phyloP scores from a whole-genome alignment of 1,140 invertebrate genomes.

The Dendrolimus punctatus region DNA sequence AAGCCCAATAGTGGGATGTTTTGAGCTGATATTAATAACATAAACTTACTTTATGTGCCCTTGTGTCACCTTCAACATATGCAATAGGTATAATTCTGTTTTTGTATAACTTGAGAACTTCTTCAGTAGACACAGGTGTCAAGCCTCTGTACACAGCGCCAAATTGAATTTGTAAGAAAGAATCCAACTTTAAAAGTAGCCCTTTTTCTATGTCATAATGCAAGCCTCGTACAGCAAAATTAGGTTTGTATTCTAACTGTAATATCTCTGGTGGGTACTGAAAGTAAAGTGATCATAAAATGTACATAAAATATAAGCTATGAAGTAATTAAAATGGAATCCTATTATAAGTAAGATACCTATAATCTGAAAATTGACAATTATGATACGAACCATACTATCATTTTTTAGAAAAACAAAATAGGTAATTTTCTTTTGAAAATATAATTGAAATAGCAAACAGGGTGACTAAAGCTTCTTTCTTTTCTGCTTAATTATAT shows the following conservation, averaged over 20 bases:
- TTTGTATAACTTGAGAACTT: conserved; percentile 90
- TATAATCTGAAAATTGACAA: too few species aligned
- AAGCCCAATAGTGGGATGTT: too few species aligned
- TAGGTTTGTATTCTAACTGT: conserved; percentile 87
- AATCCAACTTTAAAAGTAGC: conserved; percentile 95
- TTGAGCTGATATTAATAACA: neutral
- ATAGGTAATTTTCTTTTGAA: too few species aligned
- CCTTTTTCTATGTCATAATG: conserved; percentile 98
- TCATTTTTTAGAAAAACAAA: too few species aligned
- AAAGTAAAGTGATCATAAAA: conserved; percentile 20
- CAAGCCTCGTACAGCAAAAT: conserved; percentile 93
- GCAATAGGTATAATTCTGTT: conserved; percentile 88
- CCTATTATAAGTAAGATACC: too few species aligned
- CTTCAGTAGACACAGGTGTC: conserved; percentile 85
- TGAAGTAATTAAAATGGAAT: neutral
- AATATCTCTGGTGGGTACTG: conserved; percentile 93
- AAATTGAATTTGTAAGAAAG: conserved; percentile 96
- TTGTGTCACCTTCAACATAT: conserved; percentile 82
- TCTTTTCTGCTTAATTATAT: too few species aligned
- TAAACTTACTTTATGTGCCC: conserved; percentile 58
- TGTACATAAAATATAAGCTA: neutral
- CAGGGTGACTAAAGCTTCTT: too few species aligned
- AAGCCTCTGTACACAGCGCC: conserved; percentile 94
- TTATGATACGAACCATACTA: too few species aligned
- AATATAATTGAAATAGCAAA: too few species aligned